Base-by-base conservation (phyloP, 2,888 invertebrate species). In the Lysandra bellargus region DNA sequence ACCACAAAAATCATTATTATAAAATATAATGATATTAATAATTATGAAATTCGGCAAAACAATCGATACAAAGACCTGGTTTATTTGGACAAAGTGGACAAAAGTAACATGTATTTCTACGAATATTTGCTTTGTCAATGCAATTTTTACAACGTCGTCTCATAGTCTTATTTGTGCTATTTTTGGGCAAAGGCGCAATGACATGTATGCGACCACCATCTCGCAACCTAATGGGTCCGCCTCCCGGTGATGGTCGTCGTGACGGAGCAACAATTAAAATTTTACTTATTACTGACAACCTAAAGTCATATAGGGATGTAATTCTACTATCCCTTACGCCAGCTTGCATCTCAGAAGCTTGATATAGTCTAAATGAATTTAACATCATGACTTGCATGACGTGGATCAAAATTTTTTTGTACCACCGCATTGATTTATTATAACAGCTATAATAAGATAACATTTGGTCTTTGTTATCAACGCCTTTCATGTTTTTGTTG, bases 391-490 rank as follows among this genome's bases (percentile, higher is more conserved):
- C 72, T 72, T 72, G 72, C 72, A 72, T 72, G 33, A 72, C 72
- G 33, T 72, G 72, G 30, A 72, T 72, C 14, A 72, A 33, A 33
- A 37, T 33, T 72, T 37, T 72, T 33, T 72, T 72, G 33, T 72
- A 72, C 30, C 72, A 72, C 72, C 33, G 30, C 14, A 72, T 33
- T 30, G 72, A 72, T 33, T 72, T 72, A 33, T 72, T 30, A 30
- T 72, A 30, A 72, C 23, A 72, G 14, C 33, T 33, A 77, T 77
- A 53, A 61, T 64, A 75, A 40, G 75, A n/a, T 23, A 44, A 37
- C 53, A 61, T 78, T 76, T 77, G 75, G 64, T 79, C 79, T 60
- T 60, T 60, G 44, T 37, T 57, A 49, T 77, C 79, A 57, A 79
- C 78, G n/a, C 78, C 33, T 49, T 79, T 75, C 53, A 49, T 75